These are phyloP conservation scores for Acanthurus lineatus DNA, from an alignment of 2,797 vertebrate species.

Conservation along the genomic window DNA sequence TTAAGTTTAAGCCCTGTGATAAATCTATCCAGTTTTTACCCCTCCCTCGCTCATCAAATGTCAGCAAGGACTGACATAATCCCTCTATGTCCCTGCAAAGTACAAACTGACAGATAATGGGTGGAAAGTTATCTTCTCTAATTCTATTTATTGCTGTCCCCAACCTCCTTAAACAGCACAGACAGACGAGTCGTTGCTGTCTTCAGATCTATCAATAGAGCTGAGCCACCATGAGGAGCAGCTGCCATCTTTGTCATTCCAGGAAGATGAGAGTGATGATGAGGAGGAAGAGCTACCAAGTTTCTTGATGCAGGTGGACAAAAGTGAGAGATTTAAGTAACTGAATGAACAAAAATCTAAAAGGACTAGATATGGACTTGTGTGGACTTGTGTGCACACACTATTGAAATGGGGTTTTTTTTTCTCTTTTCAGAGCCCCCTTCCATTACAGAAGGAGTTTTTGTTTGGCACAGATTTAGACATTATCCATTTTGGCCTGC, in stretches of 20 bases:
- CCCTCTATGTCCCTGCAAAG: too few species aligned
- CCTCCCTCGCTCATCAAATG: too few species aligned
- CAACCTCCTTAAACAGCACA: not conserved
- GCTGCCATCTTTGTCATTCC: conserved; percentile 55
- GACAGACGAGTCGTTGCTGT: conserved; percentile 75
- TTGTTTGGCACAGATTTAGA: conserved; percentile 93
- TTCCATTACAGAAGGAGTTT: conserved; percentile 86
- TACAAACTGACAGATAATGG: too few species aligned
- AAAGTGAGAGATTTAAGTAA: conserved; percentile 60
- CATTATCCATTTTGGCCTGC: conserved; percentile 94
- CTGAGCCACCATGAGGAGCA: conserved; percentile 74
- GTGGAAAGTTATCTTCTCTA: conserved; percentile 10
- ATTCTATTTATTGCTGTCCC: conserved; percentile 20
- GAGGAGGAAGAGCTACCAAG: conserved; percentile 91
- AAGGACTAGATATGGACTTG: not conserved
- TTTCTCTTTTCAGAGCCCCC: conserved; percentile 82
- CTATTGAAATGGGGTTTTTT: not conserved
- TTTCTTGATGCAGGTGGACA: conserved; percentile 83
- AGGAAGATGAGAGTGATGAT: conserved; percentile 77
- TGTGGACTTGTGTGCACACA: not conserved
- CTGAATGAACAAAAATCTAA: not conserved
- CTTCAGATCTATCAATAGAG: conserved; percentile 83
- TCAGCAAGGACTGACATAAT: too few species aligned
- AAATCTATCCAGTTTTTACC: too few species aligned
- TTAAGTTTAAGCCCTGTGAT: too few species aligned